Conservation (phyloP, 2,797 vertebrate genomes). For the Australoheros facetus region DNA sequence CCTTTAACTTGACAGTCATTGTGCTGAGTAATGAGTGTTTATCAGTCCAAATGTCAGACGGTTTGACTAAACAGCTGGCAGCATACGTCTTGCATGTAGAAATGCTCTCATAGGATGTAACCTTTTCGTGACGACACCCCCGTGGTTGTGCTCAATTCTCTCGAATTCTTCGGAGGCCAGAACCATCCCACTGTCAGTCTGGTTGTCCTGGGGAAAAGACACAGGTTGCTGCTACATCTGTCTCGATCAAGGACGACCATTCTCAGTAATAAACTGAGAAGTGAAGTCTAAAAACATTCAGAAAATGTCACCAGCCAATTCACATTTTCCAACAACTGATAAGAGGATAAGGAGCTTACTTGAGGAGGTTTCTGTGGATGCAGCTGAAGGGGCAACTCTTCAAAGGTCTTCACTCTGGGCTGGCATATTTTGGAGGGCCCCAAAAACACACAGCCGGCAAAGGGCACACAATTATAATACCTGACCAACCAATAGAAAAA, state of each 20-base stretch:
- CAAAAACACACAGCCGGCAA: conserved; percentile 88
- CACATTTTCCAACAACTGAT: neutral
- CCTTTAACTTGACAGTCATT: neutral
- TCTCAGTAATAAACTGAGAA: conserved; percentile 5
- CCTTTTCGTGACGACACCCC: conserved; percentile 85
- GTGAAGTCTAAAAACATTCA: neutral
- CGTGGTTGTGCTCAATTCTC: conserved; percentile 90
- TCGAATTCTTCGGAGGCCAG: conserved; percentile 97
- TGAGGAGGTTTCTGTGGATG: conserved; percentile 86
- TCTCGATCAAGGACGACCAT: neutral
- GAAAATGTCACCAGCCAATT: conserved; percentile 36
- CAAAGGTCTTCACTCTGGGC: conserved; percentile 94
- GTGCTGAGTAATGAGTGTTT: neutral
- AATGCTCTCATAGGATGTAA: conserved; percentile 47
- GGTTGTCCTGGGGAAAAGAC: conserved; percentile 90
- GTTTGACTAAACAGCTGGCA: neutral
- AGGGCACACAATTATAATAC: conserved; percentile 97
- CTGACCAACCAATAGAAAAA: conserved; percentile 67
- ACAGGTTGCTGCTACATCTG: neutral
- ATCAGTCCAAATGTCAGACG: conserved; percentile 11
- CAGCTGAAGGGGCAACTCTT: conserved; percentile 90
- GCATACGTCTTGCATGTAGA: neutral
- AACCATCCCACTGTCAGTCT: conserved; percentile 99
- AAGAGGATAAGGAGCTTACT: conserved; percentile 76
- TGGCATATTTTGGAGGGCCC: conserved; percentile 85